Conservation (phyloP, 2,113 vertebrate species). For the Pelmatolapia mariae region DNA sequence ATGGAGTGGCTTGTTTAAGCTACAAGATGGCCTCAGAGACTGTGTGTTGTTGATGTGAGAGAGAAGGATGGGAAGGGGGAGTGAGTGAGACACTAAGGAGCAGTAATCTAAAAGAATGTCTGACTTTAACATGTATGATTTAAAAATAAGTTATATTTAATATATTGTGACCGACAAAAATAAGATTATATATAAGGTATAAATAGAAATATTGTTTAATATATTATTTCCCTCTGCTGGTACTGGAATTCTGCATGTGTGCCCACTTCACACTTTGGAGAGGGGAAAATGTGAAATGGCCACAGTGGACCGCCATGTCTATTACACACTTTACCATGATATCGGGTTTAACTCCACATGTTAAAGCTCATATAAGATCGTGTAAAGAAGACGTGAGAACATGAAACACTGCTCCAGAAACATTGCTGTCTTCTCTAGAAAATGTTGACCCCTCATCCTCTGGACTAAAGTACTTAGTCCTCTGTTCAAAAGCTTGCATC, state of each 20-base stretch:
- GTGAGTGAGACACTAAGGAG: not conserved
- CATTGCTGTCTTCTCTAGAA: not conserved
- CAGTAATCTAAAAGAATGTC: not conserved
- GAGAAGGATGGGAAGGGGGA: not conserved
- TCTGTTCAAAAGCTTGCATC: not conserved
- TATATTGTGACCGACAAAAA: not conserved
- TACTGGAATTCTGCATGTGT: not conserved
- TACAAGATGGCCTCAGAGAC: not conserved
- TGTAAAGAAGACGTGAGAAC: not conserved
- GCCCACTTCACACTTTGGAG: not conserved
- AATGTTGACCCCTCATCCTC: not conserved
- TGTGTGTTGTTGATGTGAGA: not conserved
- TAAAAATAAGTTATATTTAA: not conserved
- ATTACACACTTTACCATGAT: not conserved
- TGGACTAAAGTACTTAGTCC: not conserved
- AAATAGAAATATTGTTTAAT: not conserved
- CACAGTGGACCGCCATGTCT: fast-evolving
- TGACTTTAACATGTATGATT: not conserved
- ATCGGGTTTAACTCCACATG: not conserved
- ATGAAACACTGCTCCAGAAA: not conserved
- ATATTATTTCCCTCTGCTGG: not conserved
- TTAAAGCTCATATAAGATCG: fast-evolving
- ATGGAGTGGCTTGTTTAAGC: not conserved
- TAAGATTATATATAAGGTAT: fast-evolving
- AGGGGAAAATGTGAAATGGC: fast-evolving